Base-by-base conservation (phyloP, 1,140 invertebrate genomes). In the Pogonognathellus flavescens region DNA sequence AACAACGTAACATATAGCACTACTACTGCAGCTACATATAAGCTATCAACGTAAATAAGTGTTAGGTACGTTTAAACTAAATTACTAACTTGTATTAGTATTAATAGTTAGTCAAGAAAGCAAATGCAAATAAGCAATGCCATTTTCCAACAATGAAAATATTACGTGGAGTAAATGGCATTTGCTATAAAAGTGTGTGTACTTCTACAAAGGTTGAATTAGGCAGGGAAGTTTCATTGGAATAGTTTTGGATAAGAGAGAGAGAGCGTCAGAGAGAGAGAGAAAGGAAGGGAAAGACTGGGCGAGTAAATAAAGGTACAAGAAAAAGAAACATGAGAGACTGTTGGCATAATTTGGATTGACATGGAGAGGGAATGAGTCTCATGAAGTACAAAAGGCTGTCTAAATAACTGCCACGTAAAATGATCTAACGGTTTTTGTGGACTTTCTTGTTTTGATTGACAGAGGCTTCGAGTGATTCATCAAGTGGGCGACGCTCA, bases 381-480 rank as follows among this genome's bases (percentile, higher is more conserved):
- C 14, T 5, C n/a, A n/a, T 50, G 49, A 3, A 25, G 13, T 66
- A 66, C 20, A 66, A 76, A 49, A 16, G 70, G 31, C 70, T 76
- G 70, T 76, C 70, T n/a, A n/a, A 76, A 76, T 49, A 76, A 76
- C 70, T 49, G 70, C 70, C 70, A 76, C 4, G 70, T 50, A 31
- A 41, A 50, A 76, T 76, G 70, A 76, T 76, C 70, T 81, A 53
- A 55, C 53, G 50, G 80, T 81, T 81, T 81, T 81, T 81, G 25
- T 76, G 14, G 70, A 76, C 41, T 84, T 72, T 82, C 82, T 85
- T 41, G 14, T 85, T 85, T 66, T 72, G 49, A 70, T 72, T 82
- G 41, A 82, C 84, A 85, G 84, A 85, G 52, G 84, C 84, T 57
- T 82, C 84, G 57, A 85, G 84, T 85, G 57, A 85, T 82, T 85